Evolutionary conservation across 1,140 invertebrate genomes (phyloP).

Genomic region (Hirudo medicinalis): DNA sequence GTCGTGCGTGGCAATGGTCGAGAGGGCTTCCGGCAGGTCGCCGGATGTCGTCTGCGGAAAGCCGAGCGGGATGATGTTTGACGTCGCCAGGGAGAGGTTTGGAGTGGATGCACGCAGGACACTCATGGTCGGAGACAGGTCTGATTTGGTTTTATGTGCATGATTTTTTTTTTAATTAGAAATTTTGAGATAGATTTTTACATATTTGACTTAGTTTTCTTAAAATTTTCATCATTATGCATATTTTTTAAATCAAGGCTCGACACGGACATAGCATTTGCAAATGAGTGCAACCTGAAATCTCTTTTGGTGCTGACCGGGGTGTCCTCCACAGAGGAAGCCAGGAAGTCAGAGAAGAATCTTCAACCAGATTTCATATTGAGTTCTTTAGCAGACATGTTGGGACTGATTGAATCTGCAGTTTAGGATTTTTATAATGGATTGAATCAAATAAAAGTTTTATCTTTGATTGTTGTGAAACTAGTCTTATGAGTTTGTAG

Average conservation of each 20-base stretch:
- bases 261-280: slow-evolving; percentile 78
- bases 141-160: not conserved
- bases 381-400: slow-evolving; percentile 15
- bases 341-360: slow-evolving; percentile 47
- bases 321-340: slow-evolving; percentile 56
- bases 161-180: too few relatives aligned
- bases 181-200: not conserved
- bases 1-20: slow-evolving; percentile 64
- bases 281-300: slow-evolving; percentile 60
- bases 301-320: slow-evolving; percentile 67
- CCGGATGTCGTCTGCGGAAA: slow-evolving; percentile 71
- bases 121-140: slow-evolving; percentile 81
- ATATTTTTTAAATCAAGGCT: slow-evolving; percentile 26
- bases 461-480: too few relatives aligned
- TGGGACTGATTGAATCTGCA: too few relatives aligned
- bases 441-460: too few relatives aligned
- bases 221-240: too few relatives aligned
- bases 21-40: slow-evolving; percentile 62
- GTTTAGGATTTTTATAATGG: too few relatives aligned
- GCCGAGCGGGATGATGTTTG: slow-evolving; percentile 51
- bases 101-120: slow-evolving; percentile 63
- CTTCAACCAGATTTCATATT: slow-evolving; percentile 52
- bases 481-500: too few relatives aligned
- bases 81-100: slow-evolving; percentile 43
- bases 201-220: too few relatives aligned